A percentile compares a stretch with the other conserved stretches of the same genome.
These are phyloP conservation scores for Priocnemis perturbator DNA, from an alignment of 2,888 invertebrate genomes.

Conservation along the genomic window DNA sequence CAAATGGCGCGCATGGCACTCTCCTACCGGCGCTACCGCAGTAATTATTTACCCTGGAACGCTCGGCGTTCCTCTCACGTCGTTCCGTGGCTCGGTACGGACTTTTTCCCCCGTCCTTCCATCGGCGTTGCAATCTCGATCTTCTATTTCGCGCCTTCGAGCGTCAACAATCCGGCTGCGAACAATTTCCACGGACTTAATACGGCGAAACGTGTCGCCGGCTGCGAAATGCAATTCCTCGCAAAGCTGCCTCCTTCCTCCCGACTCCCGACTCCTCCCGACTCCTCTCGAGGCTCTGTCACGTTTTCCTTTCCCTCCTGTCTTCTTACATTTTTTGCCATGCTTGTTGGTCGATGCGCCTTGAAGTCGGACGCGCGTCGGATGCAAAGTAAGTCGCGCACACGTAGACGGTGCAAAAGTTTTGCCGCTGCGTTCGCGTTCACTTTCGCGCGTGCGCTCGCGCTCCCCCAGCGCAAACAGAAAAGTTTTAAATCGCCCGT, in stretches of 20 bases:
- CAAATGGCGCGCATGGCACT: too few relatives aligned
- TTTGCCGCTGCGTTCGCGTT: constrained; percentile 17
- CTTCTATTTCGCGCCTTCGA: constrained; percentile 9
- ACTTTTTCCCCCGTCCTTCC: background rate
- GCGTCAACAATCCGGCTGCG: background rate
- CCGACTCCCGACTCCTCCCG: constrained; percentile 8
- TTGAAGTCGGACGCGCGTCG: constrained; percentile 12
- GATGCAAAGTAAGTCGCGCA: constrained; percentile 31
- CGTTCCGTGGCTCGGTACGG: background rate
- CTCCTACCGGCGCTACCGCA: too few relatives aligned
- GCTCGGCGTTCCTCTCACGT: background rate
- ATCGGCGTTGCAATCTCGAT: background rate
- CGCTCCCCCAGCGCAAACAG: constrained; percentile 24
- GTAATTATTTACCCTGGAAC: background rate
- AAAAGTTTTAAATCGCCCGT: constrained; percentile 49
- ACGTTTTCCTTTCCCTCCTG: too few relatives aligned
- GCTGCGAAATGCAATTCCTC: background rate
- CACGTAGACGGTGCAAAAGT: constrained; percentile 25
- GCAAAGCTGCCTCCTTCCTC: background rate
- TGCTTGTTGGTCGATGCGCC: constrained; percentile 1
- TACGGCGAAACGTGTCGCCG: constrained; percentile 13
- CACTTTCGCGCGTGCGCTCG: background rate
- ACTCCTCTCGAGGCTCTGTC: background rate
- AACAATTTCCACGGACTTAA: constrained; percentile 17
- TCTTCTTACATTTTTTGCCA: background rate